Evolutionary conservation across 2,113 vertebrate genomes (phyloP).

Genomic region (Elephas maximus): DNA sequence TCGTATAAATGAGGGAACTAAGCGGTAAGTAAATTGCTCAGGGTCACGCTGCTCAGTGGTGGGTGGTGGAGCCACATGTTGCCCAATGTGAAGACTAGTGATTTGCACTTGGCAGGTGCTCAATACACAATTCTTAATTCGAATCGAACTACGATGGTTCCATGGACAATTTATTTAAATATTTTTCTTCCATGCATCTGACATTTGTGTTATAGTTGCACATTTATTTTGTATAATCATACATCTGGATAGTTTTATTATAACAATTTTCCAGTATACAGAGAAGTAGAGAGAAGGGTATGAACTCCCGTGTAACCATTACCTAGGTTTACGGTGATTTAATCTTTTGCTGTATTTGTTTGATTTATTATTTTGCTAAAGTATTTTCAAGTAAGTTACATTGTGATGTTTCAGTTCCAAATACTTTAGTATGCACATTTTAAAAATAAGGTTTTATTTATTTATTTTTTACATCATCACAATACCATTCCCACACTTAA

Average conservation of each 20-base stretch:
- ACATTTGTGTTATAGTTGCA: background rate
- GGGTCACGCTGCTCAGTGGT: background rate
- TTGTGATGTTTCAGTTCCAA: background rate
- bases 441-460: background rate
- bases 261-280: background rate
- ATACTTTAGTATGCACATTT: background rate
- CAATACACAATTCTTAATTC: background rate
- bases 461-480: background rate
- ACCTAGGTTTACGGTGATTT: constrained; percentile 7
- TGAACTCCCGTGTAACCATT: background rate
- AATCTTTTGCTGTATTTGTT: background rate
- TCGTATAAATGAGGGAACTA: background rate
- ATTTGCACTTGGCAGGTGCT: background rate
- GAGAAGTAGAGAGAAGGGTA: background rate
- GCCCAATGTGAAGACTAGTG: background rate
- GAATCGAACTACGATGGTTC: background rate
- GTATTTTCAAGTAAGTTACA: background rate
- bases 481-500: too few species aligned
- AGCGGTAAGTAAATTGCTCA: background rate
- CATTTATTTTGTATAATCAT: background rate
- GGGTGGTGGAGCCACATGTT: background rate
- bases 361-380: background rate
- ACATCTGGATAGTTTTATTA: background rate
- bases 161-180: background rate
- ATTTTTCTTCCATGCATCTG: background rate